Conservation (phyloP, 1,140 invertebrate species). For the Camponotus pennsylvanicus region DNA sequence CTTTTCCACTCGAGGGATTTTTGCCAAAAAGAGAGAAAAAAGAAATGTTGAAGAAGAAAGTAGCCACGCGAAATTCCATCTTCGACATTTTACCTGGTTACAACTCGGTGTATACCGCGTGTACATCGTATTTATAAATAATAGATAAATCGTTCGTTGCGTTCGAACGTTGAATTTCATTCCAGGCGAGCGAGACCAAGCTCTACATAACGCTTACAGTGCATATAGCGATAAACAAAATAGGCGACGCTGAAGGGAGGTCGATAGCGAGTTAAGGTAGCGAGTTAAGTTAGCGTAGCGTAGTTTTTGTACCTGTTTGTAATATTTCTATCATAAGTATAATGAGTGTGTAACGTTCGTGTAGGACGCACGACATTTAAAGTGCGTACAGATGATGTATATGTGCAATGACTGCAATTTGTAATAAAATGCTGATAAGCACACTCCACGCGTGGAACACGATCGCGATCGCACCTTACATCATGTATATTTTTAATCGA, state of each 20-base stretch:
- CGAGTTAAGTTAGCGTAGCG: slow-evolving; percentile 65
- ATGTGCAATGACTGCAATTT: slow-evolving; percentile 81
- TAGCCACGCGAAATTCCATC: background rate
- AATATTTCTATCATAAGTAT: slow-evolving; percentile 79
- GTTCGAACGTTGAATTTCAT: slow-evolving; percentile 40
- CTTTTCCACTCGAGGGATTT: background rate
- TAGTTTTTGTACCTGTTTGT: slow-evolving; percentile 84
- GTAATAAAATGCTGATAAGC: slow-evolving; percentile 77
- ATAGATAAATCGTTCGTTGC: slow-evolving; percentile 8
- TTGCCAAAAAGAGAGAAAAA: too few relatives aligned
- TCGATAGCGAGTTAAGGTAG: slow-evolving; percentile 52
- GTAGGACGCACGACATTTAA: slow-evolving; percentile 73
- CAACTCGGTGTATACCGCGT: background rate
- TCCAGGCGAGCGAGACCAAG: slow-evolving; percentile 39
- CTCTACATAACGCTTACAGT: slow-evolving; percentile 16
- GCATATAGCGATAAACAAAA: slow-evolving; percentile 31
- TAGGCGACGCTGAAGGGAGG: background rate
- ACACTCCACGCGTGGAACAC: background rate
- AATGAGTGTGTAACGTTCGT: slow-evolving; percentile 73
- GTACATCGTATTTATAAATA: slow-evolving; percentile 15
- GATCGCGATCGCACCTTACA: background rate
- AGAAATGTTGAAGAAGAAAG: too few relatives aligned
- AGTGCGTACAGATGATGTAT: slow-evolving; percentile 79
- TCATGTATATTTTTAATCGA: background rate
- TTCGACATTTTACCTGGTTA: background rate